Conservation (phyloP, 2,113 vertebrate species). For the Sylvia atricapilla region DNA sequence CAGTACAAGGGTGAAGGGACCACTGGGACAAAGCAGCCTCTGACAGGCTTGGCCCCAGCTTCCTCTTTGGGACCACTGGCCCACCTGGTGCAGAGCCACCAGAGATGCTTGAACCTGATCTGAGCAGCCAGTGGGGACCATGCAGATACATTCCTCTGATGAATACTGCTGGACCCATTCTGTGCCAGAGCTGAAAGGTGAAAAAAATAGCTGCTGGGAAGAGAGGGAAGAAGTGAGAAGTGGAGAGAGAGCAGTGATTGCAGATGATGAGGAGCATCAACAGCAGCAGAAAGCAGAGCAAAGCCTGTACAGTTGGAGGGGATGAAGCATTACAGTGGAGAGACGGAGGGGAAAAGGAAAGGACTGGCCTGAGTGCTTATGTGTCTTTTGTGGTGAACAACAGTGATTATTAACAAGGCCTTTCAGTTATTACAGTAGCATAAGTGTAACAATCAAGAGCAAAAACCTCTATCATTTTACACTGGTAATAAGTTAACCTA, state of each 20-base stretch:
- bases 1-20: background rate
- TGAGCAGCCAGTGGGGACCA: accelerated
- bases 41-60: background rate
- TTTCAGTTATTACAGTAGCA: background rate
- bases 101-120: background rate
- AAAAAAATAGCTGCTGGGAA: background rate
- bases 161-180: background rate
- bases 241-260: background rate
- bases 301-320: background rate
- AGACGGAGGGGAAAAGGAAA: background rate
- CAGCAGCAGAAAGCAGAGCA: background rate
- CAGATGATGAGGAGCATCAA: background rate
- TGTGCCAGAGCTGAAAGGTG: background rate
- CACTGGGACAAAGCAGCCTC: background rate
- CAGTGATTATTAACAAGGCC: accelerated
- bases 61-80: background rate
- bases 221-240: background rate
- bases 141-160: background rate
- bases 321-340: background rate
- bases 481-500: background rate
- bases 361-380: accelerated
- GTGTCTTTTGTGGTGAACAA: accelerated
- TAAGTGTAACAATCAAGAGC: background rate
- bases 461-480: background rate
- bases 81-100: background rate